Percentiles rank a stretch among this genome's conserved stretches.
Evolutionary conservation across 1,140 invertebrate species (phyloP).

Genomic region (Teleogryllus occipitalis): DNA sequence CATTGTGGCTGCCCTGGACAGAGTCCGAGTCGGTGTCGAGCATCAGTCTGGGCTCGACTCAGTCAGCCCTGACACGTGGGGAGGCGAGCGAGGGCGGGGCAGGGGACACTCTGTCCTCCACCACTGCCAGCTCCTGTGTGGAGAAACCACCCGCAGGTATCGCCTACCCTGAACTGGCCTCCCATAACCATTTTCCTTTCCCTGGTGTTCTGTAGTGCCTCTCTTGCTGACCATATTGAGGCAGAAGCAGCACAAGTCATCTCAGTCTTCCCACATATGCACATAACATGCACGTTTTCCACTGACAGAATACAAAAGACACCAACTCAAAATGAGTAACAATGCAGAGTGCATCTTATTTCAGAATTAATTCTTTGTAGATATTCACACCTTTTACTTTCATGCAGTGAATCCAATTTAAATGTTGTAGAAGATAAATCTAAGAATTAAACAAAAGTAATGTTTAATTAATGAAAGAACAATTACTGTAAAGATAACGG

Average conservation of each 20-base stretch:
- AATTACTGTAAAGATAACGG: too few species aligned
- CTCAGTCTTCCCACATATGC: too few species aligned
- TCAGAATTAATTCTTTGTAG: too few species aligned
- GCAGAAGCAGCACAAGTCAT: background rate
- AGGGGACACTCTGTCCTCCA: slow-evolving; percentile 11
- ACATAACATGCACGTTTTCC: too few species aligned
- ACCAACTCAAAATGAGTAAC: too few species aligned
- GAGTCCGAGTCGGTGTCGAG: slow-evolving; percentile 50
- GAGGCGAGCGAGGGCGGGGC: slow-evolving; percentile 14
- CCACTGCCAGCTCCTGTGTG: background rate
- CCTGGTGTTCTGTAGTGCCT: background rate
- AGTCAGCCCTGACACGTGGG: slow-evolving; percentile 1
- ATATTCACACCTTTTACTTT: too few species aligned
- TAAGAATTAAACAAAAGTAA: too few species aligned
- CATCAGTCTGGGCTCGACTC: slow-evolving; percentile 26
- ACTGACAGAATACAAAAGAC: too few species aligned
- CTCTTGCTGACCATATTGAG: background rate
- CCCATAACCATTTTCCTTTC: background rate
- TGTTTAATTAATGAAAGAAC: too few species aligned
- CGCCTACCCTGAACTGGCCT: background rate
- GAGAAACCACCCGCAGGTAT: background rate
- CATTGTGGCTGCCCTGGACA: slow-evolving; percentile 2
- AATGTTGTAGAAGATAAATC: too few species aligned
- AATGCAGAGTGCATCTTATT: too few species aligned
- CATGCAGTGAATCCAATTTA: too few species aligned